A percentile compares a stretch with the other conserved stretches of the same genome.
Conservation (phyloP, 2,888 invertebrate genomes). For the Scaeva pyrastri region DNA sequence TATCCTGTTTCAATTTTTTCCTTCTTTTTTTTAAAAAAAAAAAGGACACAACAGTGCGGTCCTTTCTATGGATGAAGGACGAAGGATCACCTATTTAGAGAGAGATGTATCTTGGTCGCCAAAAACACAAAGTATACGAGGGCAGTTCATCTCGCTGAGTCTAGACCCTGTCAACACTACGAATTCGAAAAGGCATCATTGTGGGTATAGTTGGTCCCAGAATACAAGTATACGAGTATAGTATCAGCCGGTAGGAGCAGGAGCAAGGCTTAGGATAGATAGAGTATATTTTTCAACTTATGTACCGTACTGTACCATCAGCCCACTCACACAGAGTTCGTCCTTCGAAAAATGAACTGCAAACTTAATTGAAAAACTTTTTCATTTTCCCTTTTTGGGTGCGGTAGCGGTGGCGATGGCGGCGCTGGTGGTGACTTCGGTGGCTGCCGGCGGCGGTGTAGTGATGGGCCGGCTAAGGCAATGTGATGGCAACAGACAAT, state of each 20-base stretch:
- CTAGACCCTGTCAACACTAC: slow-evolving; percentile 76
- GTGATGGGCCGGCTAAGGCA: slow-evolving; percentile 18
- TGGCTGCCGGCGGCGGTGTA: slow-evolving; percentile 4
- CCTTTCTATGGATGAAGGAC: background rate
- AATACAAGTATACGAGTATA: too few species aligned
- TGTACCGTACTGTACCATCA: background rate
- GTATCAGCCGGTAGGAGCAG: background rate
- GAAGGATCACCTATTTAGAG: slow-evolving; percentile 58
- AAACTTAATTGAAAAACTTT: slow-evolving; percentile 76
- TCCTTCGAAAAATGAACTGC: slow-evolving; percentile 73
- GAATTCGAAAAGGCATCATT: slow-evolving; percentile 58
- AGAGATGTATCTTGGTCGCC: slow-evolving; percentile 70
- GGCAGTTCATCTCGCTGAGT: slow-evolving; percentile 72
- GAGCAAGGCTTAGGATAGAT: background rate
- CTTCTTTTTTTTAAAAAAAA: background rate
- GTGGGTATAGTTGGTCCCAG: background rate
- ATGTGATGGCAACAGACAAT: background rate
- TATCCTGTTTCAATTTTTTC: slow-evolving; percentile 18
- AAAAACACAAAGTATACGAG: slow-evolving; percentile 48
- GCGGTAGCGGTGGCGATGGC: slow-evolving; percentile 12
- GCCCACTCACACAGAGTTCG: slow-evolving; percentile 41
- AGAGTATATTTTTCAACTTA: slow-evolving; percentile 9
- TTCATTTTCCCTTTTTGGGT: slow-evolving; percentile 66
- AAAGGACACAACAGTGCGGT: background rate
- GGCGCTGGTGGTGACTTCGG: background rate